A percentile compares a stretch with the other conserved stretches of the same genome.
phyloP scores from a whole-genome alignment of 92 coral and sea anemone species.

The Porites divaricata region DNA sequence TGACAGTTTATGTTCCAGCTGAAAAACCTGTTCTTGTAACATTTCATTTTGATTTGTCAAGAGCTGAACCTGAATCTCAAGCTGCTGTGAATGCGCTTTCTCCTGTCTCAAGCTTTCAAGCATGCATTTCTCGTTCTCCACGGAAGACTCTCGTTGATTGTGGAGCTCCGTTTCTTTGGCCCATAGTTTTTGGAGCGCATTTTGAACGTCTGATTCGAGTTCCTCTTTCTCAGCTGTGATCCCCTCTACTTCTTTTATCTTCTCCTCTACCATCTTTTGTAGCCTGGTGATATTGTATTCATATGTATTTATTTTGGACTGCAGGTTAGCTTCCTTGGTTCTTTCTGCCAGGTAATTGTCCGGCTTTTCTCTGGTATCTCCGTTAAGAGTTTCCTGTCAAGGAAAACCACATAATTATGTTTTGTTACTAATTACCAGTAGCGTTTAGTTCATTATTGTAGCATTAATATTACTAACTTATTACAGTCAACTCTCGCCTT shows the following conservation, averaged over 20 bases:
- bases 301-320: background rate
- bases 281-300: background rate
- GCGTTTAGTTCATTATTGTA: background rate
- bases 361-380: background rate
- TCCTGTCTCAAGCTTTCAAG: conserved; percentile 27
- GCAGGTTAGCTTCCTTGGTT: background rate
- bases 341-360: background rate
- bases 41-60: conserved; percentile 8
- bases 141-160: background rate
- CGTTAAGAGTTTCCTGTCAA: background rate
- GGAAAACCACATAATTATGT: background rate
- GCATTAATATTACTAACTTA: no score
- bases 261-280: conserved; percentile 22
- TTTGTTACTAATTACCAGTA: no score
- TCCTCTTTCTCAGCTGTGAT: conserved; percentile 35
- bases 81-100: conserved; percentile 13
- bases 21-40: conserved; percentile 28
- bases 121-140: conserved; percentile 22
- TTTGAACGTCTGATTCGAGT: conserved; percentile 24
- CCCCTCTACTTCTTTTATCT: conserved; percentile 21
- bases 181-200: conserved; percentile 35
- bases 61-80: conserved; percentile 24
- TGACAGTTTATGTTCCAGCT: conserved; percentile 20
- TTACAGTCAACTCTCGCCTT: no score
- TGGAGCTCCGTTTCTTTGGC: conserved; percentile 38